Evolutionary conservation across 1,140 invertebrate species (phyloP).

Genomic region (Microvelia longipes): DNA sequence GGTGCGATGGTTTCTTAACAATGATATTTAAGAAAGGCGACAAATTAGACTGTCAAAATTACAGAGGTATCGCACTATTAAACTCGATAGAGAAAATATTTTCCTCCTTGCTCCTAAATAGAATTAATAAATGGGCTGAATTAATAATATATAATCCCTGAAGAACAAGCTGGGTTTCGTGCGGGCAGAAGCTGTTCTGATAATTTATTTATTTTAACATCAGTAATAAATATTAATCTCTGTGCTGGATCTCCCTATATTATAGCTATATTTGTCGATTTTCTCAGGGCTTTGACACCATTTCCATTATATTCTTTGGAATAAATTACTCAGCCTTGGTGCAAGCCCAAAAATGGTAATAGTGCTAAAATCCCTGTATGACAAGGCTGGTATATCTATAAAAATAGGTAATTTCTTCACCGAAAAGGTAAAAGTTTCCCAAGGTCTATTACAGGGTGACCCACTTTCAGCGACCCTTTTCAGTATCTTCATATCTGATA

Average conservation of each 20-base stretch:
- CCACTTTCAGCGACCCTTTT: neutral
- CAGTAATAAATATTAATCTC: neutral
- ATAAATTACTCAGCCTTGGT: neutral
- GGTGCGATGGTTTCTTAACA: neutral
- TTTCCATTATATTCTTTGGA: neutral
- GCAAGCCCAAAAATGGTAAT: neutral
- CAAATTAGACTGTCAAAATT: neutral
- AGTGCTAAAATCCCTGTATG: neutral
- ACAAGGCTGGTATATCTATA: neutral
- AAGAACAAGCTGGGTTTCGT: neutral
- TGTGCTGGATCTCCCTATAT: neutral
- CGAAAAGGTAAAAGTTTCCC: neutral
- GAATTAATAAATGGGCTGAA: neutral
- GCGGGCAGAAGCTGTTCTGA: neutral
- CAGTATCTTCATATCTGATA: neutral
- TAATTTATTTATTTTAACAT: neutral
- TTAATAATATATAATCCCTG: neutral
- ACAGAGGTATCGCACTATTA: neutral
- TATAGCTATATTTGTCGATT: neutral
- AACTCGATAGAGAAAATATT: neutral
- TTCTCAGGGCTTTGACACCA: neutral
- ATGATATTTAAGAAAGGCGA: neutral
- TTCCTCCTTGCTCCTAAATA: neutral
- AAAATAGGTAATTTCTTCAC: neutral
- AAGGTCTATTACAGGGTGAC: neutral